Evolutionary conservation across 2,797 vertebrate genomes (phyloP).

Genomic region (Channallabes apus): DNA sequence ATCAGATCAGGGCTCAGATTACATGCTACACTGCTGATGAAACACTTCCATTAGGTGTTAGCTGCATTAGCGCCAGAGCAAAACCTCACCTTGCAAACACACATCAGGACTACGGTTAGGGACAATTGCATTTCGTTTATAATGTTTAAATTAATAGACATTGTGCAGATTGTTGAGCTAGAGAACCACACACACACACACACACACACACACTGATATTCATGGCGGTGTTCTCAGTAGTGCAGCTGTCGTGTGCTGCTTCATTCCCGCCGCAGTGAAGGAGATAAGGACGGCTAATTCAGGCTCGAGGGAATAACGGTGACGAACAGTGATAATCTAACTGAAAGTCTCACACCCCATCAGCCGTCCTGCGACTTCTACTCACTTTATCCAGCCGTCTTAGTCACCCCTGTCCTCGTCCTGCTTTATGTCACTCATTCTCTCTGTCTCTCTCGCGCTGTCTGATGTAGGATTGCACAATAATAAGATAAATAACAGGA

Average conservation of each 20-base stretch:
- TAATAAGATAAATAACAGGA: too few relatives aligned
- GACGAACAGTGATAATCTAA: conserved; percentile 38
- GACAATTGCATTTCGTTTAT: not conserved
- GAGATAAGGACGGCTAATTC: conserved; percentile 26
- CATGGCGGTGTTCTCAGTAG: not conserved
- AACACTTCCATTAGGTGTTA: not conserved
- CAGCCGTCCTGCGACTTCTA: not conserved
- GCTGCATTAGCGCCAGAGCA: too few relatives aligned
- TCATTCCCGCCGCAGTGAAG: not conserved
- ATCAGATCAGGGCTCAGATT: not conserved
- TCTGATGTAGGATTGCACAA: too few relatives aligned
- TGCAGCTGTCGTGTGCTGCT: not conserved
- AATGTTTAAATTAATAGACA: not conserved
- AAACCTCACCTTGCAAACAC: not conserved
- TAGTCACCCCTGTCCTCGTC: not conserved
- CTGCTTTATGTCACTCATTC: not conserved
- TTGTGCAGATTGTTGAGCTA: not conserved
- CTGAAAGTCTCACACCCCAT: not conserved
- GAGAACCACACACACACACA: not conserved
- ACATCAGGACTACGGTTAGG: not conserved
- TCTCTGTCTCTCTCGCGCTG: not conserved
- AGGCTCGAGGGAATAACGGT: conserved; percentile 4
- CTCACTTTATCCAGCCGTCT: not conserved
- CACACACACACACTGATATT: conserved; percentile 6
- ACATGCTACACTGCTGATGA: not conserved